A percentile compares a stretch with the other conserved stretches of the same genome.
Conservation (phyloP, 2,888 invertebrate species). For the Timandra comae region DNA sequence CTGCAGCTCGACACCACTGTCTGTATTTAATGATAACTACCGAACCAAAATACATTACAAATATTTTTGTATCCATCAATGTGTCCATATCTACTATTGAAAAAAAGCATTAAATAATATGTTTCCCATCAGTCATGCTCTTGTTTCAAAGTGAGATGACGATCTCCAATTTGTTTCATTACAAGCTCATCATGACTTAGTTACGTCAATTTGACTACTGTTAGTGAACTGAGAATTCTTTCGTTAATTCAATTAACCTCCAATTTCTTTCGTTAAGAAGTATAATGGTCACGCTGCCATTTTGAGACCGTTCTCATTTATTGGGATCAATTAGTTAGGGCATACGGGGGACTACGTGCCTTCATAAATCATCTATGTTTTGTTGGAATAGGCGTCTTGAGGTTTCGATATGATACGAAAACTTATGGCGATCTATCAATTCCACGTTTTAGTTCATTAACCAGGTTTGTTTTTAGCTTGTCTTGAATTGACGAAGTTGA, state of each 20-base stretch:
- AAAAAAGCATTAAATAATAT: not conserved
- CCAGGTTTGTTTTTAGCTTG: too few relatives aligned
- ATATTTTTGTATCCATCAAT: too few relatives aligned
- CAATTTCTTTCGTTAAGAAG: slow-evolving; percentile 52
- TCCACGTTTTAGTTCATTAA: slow-evolving; percentile 1
- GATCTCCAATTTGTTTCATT: not conserved
- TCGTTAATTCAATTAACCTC: slow-evolving; percentile 65
- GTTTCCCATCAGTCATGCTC: slow-evolving; percentile 36
- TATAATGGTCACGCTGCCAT: slow-evolving; percentile 47
- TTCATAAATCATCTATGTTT: slow-evolving; percentile 24
- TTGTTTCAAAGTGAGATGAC: slow-evolving; percentile 15
- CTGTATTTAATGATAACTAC: too few relatives aligned
- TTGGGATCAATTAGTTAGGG: slow-evolving; percentile 56
- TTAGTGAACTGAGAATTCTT: slow-evolving; percentile 29
- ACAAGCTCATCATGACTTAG: slow-evolving; percentile 10
- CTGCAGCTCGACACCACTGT: too few relatives aligned
- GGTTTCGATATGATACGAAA: not conserved
- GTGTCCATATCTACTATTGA: too few relatives aligned
- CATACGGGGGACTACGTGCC: slow-evolving; percentile 18
- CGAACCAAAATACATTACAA: too few relatives aligned
- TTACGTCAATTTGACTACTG: slow-evolving; percentile 29
- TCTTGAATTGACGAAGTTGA: not conserved
- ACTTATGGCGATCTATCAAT: slow-evolving; percentile 6
- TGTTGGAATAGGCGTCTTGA: slow-evolving; percentile 14
- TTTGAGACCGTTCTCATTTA: slow-evolving; percentile 55